Conservation (phyloP, 2,797 vertebrate species). For the Danio albolineatus region DNA sequence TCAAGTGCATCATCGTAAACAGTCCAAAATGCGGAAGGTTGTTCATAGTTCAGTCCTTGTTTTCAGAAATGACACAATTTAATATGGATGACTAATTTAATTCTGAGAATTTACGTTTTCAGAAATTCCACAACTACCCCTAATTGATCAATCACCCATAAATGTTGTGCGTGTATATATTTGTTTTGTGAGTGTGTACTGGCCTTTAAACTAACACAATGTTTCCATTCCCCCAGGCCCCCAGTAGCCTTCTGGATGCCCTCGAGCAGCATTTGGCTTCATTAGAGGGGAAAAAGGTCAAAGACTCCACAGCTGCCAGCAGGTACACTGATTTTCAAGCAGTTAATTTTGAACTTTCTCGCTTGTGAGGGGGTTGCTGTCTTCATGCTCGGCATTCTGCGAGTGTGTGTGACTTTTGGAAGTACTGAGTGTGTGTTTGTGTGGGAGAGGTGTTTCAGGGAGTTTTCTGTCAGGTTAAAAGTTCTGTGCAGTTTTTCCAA, state of each 20-base stretch:
- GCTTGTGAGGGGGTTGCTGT: slow-evolving; percentile 24
- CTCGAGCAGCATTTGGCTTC: slow-evolving; percentile 96
- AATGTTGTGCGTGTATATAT: slow-evolving; percentile 16
- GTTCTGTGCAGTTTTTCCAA: neutral
- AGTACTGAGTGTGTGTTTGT: neutral
- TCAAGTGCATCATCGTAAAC: neutral
- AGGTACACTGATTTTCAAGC: slow-evolving; percentile 76
- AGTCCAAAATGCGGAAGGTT: neutral
- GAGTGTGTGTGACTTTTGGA: slow-evolving; percentile 16
- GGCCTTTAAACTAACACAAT: slow-evolving; percentile 50
- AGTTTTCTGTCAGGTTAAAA: slow-evolving; percentile 7
- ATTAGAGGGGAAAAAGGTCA: slow-evolving; percentile 96
- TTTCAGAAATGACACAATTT: neutral
- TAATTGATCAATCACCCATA: neutral
- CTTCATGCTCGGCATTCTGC: slow-evolving; percentile 40
- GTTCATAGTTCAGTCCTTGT: neutral
- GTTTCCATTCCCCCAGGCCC: slow-evolving; percentile 80
- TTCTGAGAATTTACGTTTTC: neutral
- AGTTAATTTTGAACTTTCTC: slow-evolving; percentile 25
- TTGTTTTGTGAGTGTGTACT: slow-evolving; percentile 12
- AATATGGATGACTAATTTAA: too few relatives aligned
- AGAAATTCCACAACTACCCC: neutral
- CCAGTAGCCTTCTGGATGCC: slow-evolving; percentile 93
- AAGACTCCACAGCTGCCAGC: slow-evolving; percentile 95
- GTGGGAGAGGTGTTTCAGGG: neutral